Evolutionary conservation across 2,113 vertebrate species (phyloP).

Genomic region (Pterocles burchelli): DNA sequence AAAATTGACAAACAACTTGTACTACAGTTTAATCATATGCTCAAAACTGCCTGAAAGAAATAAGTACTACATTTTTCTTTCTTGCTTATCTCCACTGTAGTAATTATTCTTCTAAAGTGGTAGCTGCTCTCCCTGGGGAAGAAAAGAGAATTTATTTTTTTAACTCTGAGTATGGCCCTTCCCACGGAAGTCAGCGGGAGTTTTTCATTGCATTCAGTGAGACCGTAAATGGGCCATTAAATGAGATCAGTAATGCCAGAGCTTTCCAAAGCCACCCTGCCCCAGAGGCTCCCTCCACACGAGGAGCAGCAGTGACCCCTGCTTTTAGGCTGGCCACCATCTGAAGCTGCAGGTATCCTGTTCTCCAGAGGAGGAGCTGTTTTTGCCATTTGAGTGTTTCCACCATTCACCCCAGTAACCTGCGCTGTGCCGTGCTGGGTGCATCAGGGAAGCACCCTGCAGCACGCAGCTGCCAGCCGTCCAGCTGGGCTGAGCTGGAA

Average conservation of each 20-base stretch:
- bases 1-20: slow-evolving; percentile 33
- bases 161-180: neutral
- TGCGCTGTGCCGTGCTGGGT: rapidly evolving
- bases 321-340: neutral
- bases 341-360: rapidly evolving
- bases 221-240: neutral
- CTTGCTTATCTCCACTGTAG: neutral
- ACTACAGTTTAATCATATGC: neutral
- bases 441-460: neutral
- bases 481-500: neutral
- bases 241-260: neutral
- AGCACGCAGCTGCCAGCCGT: rapidly evolving
- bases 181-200: neutral
- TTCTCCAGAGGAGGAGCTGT: neutral
- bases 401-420: neutral
- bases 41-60: neutral
- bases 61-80: neutral
- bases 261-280: neutral
- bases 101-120: slow-evolving; percentile 5
- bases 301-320: neutral
- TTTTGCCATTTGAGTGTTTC: neutral
- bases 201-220: neutral
- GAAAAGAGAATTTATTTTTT: neutral
- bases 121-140: neutral
- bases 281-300: neutral